Percentiles rank a stretch among this genome's conserved stretches.
Conservation (phyloP, 2,113 vertebrate species). For the Toxotes jaculatrix region DNA sequence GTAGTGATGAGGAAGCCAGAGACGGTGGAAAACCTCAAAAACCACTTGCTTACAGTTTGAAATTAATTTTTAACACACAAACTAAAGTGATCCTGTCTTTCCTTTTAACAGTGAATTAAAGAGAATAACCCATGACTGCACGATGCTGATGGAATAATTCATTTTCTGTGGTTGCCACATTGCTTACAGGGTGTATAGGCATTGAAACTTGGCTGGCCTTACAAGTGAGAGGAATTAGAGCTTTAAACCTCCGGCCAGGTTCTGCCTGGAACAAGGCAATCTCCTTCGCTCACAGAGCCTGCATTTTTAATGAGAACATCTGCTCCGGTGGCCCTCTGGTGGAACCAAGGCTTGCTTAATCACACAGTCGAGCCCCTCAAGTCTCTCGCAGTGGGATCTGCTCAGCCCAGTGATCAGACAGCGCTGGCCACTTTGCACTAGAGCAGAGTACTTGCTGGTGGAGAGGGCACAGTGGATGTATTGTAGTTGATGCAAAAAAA, state of each 20-base stretch:
- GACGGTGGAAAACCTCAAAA: constrained; percentile 35
- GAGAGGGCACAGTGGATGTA: constrained; percentile 45
- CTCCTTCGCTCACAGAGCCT: constrained; percentile 83
- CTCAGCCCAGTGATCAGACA: constrained; percentile 74
- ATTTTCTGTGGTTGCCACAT: constrained; percentile 66
- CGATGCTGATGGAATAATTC: constrained; percentile 71
- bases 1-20: constrained; percentile 15
- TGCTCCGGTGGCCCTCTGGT: constrained; percentile 82
- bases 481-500: constrained; percentile 48
- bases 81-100: constrained; percentile 33
- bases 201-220: constrained; percentile 74
- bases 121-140: constrained; percentile 57
- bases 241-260: constrained; percentile 83
- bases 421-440: constrained; percentile 60
- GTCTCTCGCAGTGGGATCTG: constrained; percentile 77
- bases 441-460: constrained; percentile 51
- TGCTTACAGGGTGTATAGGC: constrained; percentile 69
- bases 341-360: constrained; percentile 81
- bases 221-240: constrained; percentile 77
- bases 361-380: constrained; percentile 81
- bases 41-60: constrained; percentile 24
- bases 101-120: constrained; percentile 53
- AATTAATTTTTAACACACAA: constrained; percentile 28
- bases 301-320: constrained; percentile 94
- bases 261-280: constrained; percentile 83